Conservation (phyloP, 1,140 invertebrate species). For the Macrobrachium nipponense region DNA sequence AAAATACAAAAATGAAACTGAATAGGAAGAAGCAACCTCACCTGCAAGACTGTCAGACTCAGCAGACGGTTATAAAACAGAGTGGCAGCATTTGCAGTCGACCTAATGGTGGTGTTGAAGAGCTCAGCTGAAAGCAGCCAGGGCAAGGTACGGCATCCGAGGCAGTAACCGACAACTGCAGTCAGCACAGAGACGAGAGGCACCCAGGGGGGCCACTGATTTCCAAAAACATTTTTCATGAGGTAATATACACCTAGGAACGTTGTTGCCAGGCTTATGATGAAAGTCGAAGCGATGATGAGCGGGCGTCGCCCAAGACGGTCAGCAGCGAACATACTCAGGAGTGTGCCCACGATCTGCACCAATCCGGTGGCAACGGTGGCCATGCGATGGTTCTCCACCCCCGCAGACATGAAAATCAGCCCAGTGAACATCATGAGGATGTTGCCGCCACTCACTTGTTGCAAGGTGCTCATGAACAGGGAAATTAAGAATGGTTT, state of each 20-base stretch:
- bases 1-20: no score
- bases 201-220: constrained; percentile 39
- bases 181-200: constrained; percentile 37
- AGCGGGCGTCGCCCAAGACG: constrained; percentile 34
- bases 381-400: constrained; percentile 32
- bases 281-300: constrained; percentile 21
- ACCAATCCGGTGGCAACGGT: constrained; percentile 43
- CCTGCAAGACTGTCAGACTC: constrained; percentile 46
- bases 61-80: constrained; percentile 53
- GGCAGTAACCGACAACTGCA: constrained; percentile 36
- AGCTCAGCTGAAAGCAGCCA: constrained; percentile 45
- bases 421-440: constrained; percentile 53
- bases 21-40: not conserved
- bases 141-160: constrained; percentile 53
- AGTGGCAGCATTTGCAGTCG: constrained; percentile 40
- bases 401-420: constrained; percentile 42
- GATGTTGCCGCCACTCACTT: constrained; percentile 43
- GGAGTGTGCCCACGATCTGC: constrained; percentile 34
- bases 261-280: constrained; percentile 14
- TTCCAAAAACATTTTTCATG: constrained; percentile 1
- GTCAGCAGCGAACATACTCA: constrained; percentile 47
- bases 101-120: constrained; percentile 58
- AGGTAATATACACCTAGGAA: constrained; percentile 35
- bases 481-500: constrained; percentile 44
- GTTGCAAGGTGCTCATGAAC: constrained; percentile 52